Conservation (phyloP, 2,888 invertebrate genomes). For the Brachylomia viminalis region DNA sequence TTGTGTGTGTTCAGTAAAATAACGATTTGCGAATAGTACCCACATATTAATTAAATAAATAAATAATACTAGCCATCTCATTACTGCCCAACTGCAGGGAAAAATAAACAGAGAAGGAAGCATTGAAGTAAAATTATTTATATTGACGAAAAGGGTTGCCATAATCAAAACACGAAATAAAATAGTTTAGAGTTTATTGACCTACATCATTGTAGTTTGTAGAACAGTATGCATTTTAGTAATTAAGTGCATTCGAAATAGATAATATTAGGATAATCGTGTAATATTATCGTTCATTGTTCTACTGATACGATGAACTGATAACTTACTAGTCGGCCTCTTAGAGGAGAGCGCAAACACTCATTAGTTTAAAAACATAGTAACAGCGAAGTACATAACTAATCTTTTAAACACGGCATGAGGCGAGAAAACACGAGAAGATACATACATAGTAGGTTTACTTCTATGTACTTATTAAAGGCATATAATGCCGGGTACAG, state of each 20-base stretch:
- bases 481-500: too few relatives aligned
- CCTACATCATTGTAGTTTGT: background rate
- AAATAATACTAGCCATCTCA: too few relatives aligned
- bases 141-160: background rate
- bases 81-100: background rate
- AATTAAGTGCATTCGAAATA: background rate
- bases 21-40: too few relatives aligned
- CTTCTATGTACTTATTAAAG: too few relatives aligned
- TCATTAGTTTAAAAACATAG: background rate
- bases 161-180: background rate
- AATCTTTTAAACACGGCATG: too few relatives aligned
- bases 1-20: too few relatives aligned
- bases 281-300: slow-evolving; percentile 19
- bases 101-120: background rate
- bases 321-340: background rate
- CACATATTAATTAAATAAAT: too few relatives aligned
- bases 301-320: slow-evolving; percentile 10
- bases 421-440: too few relatives aligned
- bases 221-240: background rate
- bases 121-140: background rate
- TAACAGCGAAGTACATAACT: too few relatives aligned
- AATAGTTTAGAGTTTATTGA: background rate
- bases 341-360: background rate
- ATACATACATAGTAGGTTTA: too few relatives aligned
- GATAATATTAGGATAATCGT: background rate